Percentiles rank a stretch among this genome's conserved stretches.
These are phyloP conservation scores for Drosophila repleta DNA, from an alignment of 1,140 invertebrate genomes.

Conservation along the genomic window DNA sequence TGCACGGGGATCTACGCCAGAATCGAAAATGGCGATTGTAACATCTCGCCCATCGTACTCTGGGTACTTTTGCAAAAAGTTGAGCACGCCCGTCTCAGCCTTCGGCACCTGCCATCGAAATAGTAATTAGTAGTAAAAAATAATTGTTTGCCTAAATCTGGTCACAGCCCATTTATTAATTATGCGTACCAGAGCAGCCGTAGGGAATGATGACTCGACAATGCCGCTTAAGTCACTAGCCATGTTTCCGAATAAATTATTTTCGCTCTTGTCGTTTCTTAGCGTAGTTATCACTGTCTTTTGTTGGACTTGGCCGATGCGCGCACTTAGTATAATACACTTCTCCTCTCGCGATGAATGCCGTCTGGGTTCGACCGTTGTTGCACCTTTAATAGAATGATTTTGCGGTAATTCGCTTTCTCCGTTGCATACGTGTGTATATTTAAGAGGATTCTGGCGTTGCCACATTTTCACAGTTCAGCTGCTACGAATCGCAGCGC, in stretches of 20 bases:
- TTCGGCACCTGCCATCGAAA: slow-evolving; percentile 88
- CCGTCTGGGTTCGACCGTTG: slow-evolving; percentile 19
- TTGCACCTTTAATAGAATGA: slow-evolving; percentile 49
- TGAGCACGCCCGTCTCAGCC: slow-evolving; percentile 95
- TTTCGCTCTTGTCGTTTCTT: slow-evolving; percentile 39
- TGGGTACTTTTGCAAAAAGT: slow-evolving; percentile 96
- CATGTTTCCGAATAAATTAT: slow-evolving; percentile 50
- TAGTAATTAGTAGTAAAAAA: background rate
- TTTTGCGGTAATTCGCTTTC: slow-evolving; percentile 48
- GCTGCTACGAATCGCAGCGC: slow-evolving; percentile 29
- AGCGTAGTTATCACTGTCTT: background rate
- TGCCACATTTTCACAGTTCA: slow-evolving; percentile 32
- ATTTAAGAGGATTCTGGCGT: slow-evolving; percentile 16
- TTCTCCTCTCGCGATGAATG: slow-evolving; percentile 12
- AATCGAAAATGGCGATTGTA: slow-evolving; percentile 98
- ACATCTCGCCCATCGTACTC: slow-evolving; percentile 96
- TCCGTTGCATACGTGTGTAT: slow-evolving; percentile 41
- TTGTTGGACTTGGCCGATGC: background rate
- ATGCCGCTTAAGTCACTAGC: slow-evolving; percentile 83
- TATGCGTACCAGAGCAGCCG: slow-evolving; percentile 87
- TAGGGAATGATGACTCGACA: slow-evolving; percentile 91
- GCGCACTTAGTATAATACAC: slow-evolving; percentile 28
- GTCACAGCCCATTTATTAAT: background rate
- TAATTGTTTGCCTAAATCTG: background rate
- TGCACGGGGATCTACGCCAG: slow-evolving; percentile 98